These are phyloP conservation scores for Chrysina gloriosa DNA, from an alignment of 2,888 invertebrate genomes.

Conservation along the genomic window DNA sequence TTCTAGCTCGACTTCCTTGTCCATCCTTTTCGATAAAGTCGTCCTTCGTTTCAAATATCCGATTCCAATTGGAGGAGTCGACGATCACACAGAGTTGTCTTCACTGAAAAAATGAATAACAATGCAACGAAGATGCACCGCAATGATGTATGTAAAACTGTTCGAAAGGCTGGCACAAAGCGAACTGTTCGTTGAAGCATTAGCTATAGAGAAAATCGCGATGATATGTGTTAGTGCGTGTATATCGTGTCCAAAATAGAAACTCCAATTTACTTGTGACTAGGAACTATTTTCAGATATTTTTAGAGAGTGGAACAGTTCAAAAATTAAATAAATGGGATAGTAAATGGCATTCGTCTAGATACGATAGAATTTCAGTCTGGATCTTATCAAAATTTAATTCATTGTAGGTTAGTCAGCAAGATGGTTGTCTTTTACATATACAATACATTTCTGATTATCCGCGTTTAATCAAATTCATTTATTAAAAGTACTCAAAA, in stretches of 20 bases:
- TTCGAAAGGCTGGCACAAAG: background rate
- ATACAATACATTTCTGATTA: no score
- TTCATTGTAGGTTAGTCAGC: no score
- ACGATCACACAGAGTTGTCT: background rate
- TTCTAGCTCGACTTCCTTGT: conserved; percentile 64
- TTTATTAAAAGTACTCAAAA: no score
- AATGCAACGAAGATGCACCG: conserved; percentile 3
- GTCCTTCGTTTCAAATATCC: background rate
- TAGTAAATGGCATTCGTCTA: conserved; percentile 2
- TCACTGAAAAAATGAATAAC: conserved; percentile 15
- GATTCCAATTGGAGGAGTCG: background rate
- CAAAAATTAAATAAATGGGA: background rate
- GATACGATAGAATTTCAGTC: no score
- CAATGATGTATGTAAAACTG: background rate
- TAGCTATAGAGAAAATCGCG: background rate
- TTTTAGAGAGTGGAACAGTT: background rate
- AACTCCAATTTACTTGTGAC: conserved; percentile 22
- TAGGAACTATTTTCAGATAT: conserved; percentile 26
- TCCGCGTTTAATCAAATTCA: no score
- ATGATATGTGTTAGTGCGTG: background rate
- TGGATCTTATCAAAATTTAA: no score
- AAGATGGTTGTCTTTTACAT: no score
- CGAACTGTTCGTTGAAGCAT: background rate
- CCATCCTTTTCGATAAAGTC: conserved; percentile 19
- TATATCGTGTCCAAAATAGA: conserved; percentile 23